These are phyloP conservation scores for Oncorhynchus gorbuscha DNA, from an alignment of 2,113 vertebrate species.

Conservation along the genomic window DNA sequence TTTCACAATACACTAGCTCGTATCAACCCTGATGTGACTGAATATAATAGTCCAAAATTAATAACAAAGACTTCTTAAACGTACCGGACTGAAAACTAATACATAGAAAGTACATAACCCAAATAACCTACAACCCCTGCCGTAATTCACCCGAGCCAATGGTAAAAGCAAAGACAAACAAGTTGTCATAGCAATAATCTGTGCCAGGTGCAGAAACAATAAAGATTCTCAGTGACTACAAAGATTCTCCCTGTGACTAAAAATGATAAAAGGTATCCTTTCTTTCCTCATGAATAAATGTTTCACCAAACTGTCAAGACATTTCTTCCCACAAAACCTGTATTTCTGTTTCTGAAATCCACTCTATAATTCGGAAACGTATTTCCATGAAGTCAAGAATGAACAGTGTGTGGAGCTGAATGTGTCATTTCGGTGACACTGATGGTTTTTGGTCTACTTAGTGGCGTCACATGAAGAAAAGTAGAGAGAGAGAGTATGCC, in stretches of 20 bases:
- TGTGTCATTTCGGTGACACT: too few relatives aligned
- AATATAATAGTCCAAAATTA: too few relatives aligned
- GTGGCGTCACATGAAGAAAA: not conserved
- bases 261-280: conserved; percentile 11
- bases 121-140: too few relatives aligned
- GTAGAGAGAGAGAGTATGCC: not conserved
- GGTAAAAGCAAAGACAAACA: not conserved
- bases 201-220: conserved; percentile 3
- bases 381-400: not conserved
- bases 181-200: not conserved
- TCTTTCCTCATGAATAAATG: not conserved
- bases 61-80: too few relatives aligned
- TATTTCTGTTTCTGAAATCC: conserved; percentile 1
- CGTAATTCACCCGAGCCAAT: too few relatives aligned
- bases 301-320: conserved; percentile 1
- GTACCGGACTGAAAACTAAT: too few relatives aligned
- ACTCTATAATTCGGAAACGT: not conserved
- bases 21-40: too few relatives aligned
- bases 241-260: not conserved
- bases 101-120: too few relatives aligned
- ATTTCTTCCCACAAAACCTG: not conserved
- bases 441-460: not conserved
- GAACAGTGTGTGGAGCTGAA: not conserved
- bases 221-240: not conserved
- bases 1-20: too few relatives aligned